Evolutionary conservation across 2,113 vertebrate genomes (phyloP).

Genomic region (Steatornis caripensis): DNA sequence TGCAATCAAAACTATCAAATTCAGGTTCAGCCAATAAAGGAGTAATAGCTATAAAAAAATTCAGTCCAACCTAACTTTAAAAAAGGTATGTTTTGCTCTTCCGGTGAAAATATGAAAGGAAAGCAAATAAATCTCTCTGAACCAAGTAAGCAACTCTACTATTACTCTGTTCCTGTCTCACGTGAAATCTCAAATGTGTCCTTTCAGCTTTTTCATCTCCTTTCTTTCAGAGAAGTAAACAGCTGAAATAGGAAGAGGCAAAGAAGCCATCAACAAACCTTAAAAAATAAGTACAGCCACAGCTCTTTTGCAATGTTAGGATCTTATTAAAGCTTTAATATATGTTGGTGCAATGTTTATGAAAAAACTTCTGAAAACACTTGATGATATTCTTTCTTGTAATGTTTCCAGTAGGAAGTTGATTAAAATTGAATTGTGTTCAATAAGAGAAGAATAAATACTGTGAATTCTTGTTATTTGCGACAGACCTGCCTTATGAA

Average conservation of each 20-base stretch:
- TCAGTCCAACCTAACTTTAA: neutral
- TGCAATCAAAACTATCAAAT: neutral
- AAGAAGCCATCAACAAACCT: neutral
- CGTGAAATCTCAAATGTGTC: neutral
- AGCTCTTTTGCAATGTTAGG: neutral
- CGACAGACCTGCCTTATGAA: neutral
- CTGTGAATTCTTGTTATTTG: neutral
- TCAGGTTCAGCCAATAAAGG: neutral
- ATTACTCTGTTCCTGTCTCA: neutral
- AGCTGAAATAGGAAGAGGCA: neutral
- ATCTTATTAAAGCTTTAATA: neutral
- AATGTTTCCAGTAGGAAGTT: neutral
- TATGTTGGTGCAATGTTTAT: neutral
- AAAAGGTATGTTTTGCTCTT: neutral
- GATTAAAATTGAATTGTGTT: neutral
- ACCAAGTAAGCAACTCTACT: neutral
- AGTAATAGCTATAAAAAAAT: neutral
- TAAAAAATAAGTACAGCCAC: neutral
- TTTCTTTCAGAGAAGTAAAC: neutral
- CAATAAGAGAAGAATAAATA: neutral
- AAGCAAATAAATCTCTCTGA: neutral
- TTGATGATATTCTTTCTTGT: neutral
- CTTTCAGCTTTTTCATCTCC: neutral
- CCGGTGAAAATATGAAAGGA: neutral
- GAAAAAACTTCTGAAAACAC: neutral